Evolutionary conservation across 2,888 invertebrate species (phyloP).

Genomic region (Volucella inflata): DNA sequence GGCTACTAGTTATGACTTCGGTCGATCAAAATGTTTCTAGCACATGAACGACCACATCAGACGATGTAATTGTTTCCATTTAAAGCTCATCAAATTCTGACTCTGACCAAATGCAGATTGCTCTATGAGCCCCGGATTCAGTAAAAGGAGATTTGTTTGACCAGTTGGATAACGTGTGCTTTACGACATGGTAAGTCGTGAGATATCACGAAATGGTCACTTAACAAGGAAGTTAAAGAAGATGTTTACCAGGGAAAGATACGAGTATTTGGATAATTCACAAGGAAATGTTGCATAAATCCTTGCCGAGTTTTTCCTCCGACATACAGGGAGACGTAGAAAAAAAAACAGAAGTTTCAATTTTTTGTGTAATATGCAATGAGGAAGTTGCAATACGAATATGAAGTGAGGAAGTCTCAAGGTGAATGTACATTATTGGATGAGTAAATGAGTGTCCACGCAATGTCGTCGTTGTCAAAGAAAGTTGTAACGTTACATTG

Average conservation of each 20-base stretch:
- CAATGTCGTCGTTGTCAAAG: conserved; percentile 47
- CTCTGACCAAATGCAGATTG: conserved; percentile 45
- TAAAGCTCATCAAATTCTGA: conserved; percentile 46
- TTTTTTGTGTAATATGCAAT: conserved; percentile 34
- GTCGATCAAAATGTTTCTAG: conserved; percentile 18
- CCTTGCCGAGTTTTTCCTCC: conserved; percentile 51
- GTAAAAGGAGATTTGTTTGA: neutral
- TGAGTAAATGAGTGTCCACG: conserved; percentile 54
- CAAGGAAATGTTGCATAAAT: conserved; percentile 52
- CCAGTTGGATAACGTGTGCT: conserved; percentile 25
- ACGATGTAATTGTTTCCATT: conserved; percentile 21
- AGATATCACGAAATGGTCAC: conserved; percentile 29
- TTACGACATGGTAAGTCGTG: conserved; percentile 15
- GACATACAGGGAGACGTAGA: conserved; percentile 2
- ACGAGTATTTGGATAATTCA: conserved; percentile 40
- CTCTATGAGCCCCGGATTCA: conserved; percentile 35
- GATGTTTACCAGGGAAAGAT: conserved; percentile 40
- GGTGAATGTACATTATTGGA: conserved; percentile 54
- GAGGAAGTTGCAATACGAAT: conserved; percentile 55
- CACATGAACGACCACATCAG: conserved; percentile 20
- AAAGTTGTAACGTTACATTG: conserved; percentile 62
- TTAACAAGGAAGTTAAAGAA: conserved; percentile 61
- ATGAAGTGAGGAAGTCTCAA: conserved; percentile 55
- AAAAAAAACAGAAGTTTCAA: neutral
- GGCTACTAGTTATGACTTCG: neutral